Percentiles rank a stretch among this genome's conserved stretches.
Evolutionary conservation across 2,888 invertebrate genomes (phyloP).

Genomic region (Xanthorhoe designata): DNA sequence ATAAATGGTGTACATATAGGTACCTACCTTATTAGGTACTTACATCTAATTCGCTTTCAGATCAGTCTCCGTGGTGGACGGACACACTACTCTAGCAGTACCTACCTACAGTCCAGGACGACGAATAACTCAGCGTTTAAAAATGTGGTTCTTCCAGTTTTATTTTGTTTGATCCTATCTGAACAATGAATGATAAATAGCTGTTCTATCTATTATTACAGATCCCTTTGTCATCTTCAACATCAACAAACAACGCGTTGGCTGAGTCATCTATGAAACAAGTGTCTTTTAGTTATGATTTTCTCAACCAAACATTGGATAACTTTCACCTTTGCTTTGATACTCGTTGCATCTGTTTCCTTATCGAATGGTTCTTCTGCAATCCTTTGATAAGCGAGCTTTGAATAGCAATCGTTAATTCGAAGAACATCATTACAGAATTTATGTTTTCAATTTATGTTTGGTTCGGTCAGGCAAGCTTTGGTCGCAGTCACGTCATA

Average conservation of each 20-base stretch:
- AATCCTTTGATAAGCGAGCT: neutral
- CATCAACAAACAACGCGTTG: slow-evolving; percentile 19
- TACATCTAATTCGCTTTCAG: slow-evolving; percentile 49
- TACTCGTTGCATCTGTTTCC: slow-evolving; percentile 8
- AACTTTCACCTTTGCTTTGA: slow-evolving; percentile 26
- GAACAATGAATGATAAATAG: slow-evolving; percentile 32
- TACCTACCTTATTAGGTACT: no score
- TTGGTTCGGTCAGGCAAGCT: slow-evolving; percentile 19
- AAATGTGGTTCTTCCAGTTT: slow-evolving; percentile 54
- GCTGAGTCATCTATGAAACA: slow-evolving; percentile 25
- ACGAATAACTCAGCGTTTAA: slow-evolving; percentile 51
- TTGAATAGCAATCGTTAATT: neutral
- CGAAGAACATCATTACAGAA: neutral
- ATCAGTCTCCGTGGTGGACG: slow-evolving; percentile 42
- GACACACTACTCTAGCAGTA: neutral
- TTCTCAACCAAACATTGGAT: slow-evolving; percentile 11
- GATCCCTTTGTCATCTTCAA: slow-evolving; percentile 29
- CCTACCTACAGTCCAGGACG: slow-evolving; percentile 5
- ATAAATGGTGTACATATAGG: slow-evolving; percentile 9
- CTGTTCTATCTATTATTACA: slow-evolving; percentile 24
- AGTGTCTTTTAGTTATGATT: slow-evolving; percentile 21
- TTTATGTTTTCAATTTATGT: slow-evolving; percentile 9
- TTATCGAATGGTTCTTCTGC: slow-evolving; percentile 10
- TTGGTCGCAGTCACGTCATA: slow-evolving; percentile 52
- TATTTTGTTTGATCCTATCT: slow-evolving; percentile 44